A percentile compares a stretch with the other conserved stretches of the same genome.
Evolutionary conservation across 2,113 vertebrate genomes (phyloP).

Genomic region (Paracanthobrama guichenoti): DNA sequence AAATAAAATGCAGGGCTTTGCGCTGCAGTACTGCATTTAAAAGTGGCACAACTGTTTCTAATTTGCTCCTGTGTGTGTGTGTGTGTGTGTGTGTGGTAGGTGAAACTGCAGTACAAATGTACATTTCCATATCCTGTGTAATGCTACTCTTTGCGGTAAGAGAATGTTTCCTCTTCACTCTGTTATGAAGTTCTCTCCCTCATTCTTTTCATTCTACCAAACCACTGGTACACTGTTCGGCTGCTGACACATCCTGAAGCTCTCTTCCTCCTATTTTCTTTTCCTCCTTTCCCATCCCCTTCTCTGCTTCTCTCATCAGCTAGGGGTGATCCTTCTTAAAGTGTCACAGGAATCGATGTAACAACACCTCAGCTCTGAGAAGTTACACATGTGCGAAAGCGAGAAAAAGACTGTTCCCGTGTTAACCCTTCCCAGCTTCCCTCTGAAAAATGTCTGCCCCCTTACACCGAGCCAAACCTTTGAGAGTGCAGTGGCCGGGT

Average conservation of each 20-base stretch:
- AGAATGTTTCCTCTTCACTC: constrained; percentile 49
- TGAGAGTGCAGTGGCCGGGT: constrained; percentile 63
- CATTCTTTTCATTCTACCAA: constrained; percentile 63
- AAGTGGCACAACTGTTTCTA: constrained; percentile 4
- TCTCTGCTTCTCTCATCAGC: constrained; percentile 20
- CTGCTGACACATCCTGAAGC: constrained; percentile 69
- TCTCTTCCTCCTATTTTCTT: constrained; percentile 52
- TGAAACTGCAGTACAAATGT: constrained; percentile 55
- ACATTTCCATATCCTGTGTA: constrained; percentile 64
- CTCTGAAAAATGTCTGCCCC: constrained; percentile 10
- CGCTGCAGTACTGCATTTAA: background rate
- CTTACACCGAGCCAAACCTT: constrained; percentile 24
- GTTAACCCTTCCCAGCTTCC: constrained; percentile 20
- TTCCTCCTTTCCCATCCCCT: constrained; percentile 2
- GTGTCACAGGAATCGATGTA: constrained; percentile 63
- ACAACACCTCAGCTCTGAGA: constrained; percentile 60
- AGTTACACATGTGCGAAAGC: constrained; percentile 21
- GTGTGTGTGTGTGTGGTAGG: constrained; percentile 43
- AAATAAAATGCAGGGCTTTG: background rate
- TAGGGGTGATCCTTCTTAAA: constrained; percentile 62
- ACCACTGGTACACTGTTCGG: constrained; percentile 62
- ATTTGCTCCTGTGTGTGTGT: background rate
- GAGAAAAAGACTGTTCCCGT: constrained; percentile 11
- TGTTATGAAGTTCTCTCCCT: constrained; percentile 55
- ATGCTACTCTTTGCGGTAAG: constrained; percentile 52